These are phyloP conservation scores for Gasterosteus aculeatus DNA, from an alignment of 2,113 vertebrate species.

Conservation along the genomic window DNA sequence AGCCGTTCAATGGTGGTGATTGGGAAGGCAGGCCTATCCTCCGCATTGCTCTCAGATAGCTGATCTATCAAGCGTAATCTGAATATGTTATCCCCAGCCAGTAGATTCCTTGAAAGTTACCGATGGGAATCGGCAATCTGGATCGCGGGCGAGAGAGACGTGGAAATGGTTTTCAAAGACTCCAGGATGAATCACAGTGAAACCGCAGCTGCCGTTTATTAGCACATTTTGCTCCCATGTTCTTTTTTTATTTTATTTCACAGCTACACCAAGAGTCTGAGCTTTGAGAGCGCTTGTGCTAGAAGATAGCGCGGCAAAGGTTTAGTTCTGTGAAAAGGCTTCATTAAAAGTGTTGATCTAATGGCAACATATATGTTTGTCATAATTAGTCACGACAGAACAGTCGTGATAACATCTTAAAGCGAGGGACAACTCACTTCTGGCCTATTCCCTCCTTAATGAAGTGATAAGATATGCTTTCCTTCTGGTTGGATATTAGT, in stretches of 20 bases:
- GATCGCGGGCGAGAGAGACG: slow-evolving; percentile 66
- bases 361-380: slow-evolving; percentile 36
- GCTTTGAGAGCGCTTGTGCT: slow-evolving; percentile 26
- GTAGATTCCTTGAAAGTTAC: slow-evolving; percentile 72
- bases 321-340: slow-evolving; percentile 32
- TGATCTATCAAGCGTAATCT: slow-evolving; percentile 52
- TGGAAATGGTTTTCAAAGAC: slow-evolving; percentile 78
- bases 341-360: slow-evolving; percentile 36
- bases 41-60: slow-evolving; percentile 47
- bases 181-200: slow-evolving; percentile 69
- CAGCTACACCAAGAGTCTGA: slow-evolving; percentile 21
- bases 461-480: slow-evolving; percentile 9
- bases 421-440: slow-evolving; percentile 39
- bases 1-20: not conserved
- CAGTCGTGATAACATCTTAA: slow-evolving; percentile 30
- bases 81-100: slow-evolving; percentile 65
- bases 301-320: not conserved
- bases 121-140: slow-evolving; percentile 63
- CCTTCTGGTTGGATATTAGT: slow-evolving; percentile 1
- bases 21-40: slow-evolving; percentile 5
- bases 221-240: slow-evolving; percentile 49
- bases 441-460: slow-evolving; percentile 46
- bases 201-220: slow-evolving; percentile 65
- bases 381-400: slow-evolving; percentile 42
- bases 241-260: slow-evolving; percentile 13